These are phyloP conservation scores for Pachycephus smyrnensis DNA, from an alignment of 2,888 invertebrate genomes.

Conservation along the genomic window DNA sequence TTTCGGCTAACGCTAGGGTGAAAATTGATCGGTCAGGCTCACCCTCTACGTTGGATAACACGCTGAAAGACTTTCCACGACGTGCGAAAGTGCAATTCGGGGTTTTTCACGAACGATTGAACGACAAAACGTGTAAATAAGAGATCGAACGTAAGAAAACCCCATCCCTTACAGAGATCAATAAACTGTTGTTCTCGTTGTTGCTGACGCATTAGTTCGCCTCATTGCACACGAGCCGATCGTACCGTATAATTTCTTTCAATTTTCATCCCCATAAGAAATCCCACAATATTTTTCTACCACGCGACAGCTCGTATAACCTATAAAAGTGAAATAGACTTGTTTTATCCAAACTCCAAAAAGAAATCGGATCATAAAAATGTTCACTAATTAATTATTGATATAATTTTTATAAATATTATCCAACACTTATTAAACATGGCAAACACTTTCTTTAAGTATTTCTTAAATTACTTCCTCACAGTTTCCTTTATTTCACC, in stretches of 20 bases:
- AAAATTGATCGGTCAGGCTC: conserved; percentile 3
- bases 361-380: not conserved
- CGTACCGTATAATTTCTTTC: too few species aligned
- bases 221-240: too few species aligned
- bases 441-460: not conserved
- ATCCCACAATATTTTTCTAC: not conserved
- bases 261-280: not conserved
- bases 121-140: conserved; percentile 34
- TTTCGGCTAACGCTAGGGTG: not conserved
- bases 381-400: not conserved
- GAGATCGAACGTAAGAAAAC: conserved; percentile 24
- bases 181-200: conserved; percentile 13
- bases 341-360: not conserved
- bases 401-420: not conserved
- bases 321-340: not conserved
- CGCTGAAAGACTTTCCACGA: conserved; percentile 23
- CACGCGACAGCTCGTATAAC: too few species aligned
- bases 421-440: not conserved
- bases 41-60: not conserved
- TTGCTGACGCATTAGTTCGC: not conserved
- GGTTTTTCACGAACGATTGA: conserved; percentile 28
- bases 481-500: not conserved
- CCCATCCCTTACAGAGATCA: conserved; percentile 27
- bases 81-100: conserved; percentile 27
- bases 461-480: conserved; percentile 2